These are phyloP conservation scores for Hyposoter didymator DNA, from an alignment of 2,888 invertebrate genomes.

Conservation along the genomic window DNA sequence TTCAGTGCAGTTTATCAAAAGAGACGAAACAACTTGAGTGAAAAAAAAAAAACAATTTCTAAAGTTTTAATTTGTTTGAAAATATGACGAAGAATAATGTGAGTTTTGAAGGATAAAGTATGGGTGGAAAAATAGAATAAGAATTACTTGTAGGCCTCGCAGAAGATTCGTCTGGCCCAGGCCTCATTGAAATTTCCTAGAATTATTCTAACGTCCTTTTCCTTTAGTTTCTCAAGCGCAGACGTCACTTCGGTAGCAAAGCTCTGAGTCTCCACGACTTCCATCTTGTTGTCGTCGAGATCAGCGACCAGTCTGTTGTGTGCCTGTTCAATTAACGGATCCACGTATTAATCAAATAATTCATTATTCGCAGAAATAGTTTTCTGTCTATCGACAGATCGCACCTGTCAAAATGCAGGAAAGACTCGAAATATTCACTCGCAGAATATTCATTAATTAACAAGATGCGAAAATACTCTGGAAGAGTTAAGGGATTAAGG, in stretches of 20 bases:
- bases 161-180: constrained; percentile 95
- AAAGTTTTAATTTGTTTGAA: background rate
- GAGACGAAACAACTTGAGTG: background rate
- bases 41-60: background rate
- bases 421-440: too few species aligned
- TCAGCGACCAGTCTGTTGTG: constrained; percentile 95
- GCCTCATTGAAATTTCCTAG: constrained; percentile 98
- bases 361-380: background rate
- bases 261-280: constrained; percentile 95
- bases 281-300: constrained; percentile 91
- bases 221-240: constrained; percentile 92
- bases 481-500: background rate
- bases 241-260: constrained; percentile 95
- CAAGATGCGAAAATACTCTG: background rate
- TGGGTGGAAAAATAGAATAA: background rate
- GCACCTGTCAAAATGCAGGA: too few species aligned
- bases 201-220: constrained; percentile 97
- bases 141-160: constrained; percentile 91
- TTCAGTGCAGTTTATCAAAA: background rate
- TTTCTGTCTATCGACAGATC: background rate
- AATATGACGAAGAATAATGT: background rate
- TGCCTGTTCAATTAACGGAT: constrained; percentile 86
- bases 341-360: background rate
- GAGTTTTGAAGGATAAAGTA: background rate
- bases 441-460: background rate